Evolutionary conservation across 1,140 invertebrate genomes (phyloP), one percentile per base, ranked within the genome.

Genomic region (Agraylea sexmaculata): DNA sequence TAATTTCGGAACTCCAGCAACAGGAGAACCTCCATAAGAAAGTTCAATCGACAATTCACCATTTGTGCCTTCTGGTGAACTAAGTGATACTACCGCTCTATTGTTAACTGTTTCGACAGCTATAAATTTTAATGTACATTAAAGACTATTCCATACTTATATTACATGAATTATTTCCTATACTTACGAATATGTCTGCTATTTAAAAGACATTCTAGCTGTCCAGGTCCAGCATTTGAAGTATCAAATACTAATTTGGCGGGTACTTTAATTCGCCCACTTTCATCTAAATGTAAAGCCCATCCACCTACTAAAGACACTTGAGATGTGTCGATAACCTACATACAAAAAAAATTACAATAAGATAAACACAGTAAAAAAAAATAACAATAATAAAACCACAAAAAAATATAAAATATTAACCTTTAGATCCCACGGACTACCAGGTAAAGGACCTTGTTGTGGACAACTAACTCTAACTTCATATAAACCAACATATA

Each of bases 171-270:
- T 12, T 22, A 37, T 37, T 10, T n/a, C 25, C 15, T 34, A 31
- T 35, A 60, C 62, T 62, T 49, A 70, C 69, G 56, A 49, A 76
- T 68, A 55, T 74, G 73, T 31, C 74, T 60, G 7, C 74, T 74
- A 40, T 70, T 69, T 11, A 78, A 62, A 46, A 73, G 65, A 49
- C 74, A 76, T 45, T 76, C 73, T 0, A 84, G 54, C 34, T 76
- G 74, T 1, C 80, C 82, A 0, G 82, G 82, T 6, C 83, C 83
- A 1, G 82, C 81, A 45, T 80, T 78, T 8, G 77, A 73, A 0
- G 75, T 77, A 51, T 85, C 82, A 25, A 86, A 77, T 8, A 80
- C 73, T 3, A 86, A 71, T 51, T 83, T 83, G 8, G 74, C 77
- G 0, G 80, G 78, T 5, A 93, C 69, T 44, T 80, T 77, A 2